Base-by-base conservation (phyloP, 2,797 vertebrate genomes). In the Telmatherina bonti region DNA sequence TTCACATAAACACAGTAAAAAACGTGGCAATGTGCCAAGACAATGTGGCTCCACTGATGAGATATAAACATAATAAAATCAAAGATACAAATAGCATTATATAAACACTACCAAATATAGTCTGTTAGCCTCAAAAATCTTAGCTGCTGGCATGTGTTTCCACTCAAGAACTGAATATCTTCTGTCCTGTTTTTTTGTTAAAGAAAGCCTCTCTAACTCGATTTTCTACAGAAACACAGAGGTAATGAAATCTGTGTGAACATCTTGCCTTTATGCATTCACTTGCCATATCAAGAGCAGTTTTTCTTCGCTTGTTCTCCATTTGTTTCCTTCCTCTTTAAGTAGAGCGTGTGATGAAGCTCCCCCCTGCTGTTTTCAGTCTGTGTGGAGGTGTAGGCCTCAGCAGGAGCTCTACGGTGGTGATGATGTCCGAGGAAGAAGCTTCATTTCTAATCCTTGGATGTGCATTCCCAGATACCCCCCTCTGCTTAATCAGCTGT, bases 401-500 rank as follows among this genome's bases (percentile, higher is more conserved):
- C 77, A 4, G 58, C 72, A 69, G 84, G 84, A 72, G 79, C 45
- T 63, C 56, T 20, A 0, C 6, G 0, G 16, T 35, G 57, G 31
- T 76, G 22, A 51, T 10, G n/a, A n/a, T 24, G 73, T 66, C 70
- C 18, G 5, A 26, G 67, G 58, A 81, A 67, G 74, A 70, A 15
- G 41, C 63, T 57, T 82, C 52, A 49, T 78, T 76, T 70, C 56
- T 36, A 26, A 66, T 38, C 26, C 27, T 73, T 22, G 31, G 59
- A 75, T 70, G 57, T 67, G 65, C 27, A 0, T 55, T 62, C 45
- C 79, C 63, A 74, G 52, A 67, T 70, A 30, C 53, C 67, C 56
- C 57, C 65, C 62, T 69, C 41, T 71, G 70, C 64, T 79, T 82
- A 65, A 81, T 86, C 70, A 85, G 52, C 58, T 83, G 65, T 49